These are phyloP conservation scores for Barbus barbus DNA, from an alignment of 2,113 vertebrate genomes.

Conservation along the genomic window DNA sequence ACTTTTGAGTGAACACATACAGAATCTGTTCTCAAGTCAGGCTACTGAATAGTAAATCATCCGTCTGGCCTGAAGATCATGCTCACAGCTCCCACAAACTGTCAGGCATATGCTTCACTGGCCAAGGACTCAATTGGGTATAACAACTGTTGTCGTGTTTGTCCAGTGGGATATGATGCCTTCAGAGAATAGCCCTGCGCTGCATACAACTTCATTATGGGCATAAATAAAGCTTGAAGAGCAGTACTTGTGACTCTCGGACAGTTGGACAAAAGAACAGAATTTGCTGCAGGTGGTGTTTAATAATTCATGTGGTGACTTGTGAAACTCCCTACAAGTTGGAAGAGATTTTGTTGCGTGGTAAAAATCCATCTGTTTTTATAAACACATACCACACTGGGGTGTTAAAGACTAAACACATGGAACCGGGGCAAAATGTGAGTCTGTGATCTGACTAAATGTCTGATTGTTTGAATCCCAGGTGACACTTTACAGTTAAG, in stretches of 20 bases:
- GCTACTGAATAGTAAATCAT: slow-evolving; percentile 32
- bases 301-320: slow-evolving; percentile 61
- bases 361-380: slow-evolving; percentile 49
- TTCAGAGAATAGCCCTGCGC: slow-evolving; percentile 32
- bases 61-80: slow-evolving; percentile 44
- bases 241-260: slow-evolving; percentile 40
- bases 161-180: slow-evolving; percentile 44
- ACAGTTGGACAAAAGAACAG: slow-evolving; percentile 56
- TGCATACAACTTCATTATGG: slow-evolving; percentile 45
- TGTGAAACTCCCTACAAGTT: slow-evolving; percentile 49
- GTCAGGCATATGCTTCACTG: slow-evolving; percentile 44
- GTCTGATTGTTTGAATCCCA: background rate
- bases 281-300: slow-evolving; percentile 61
- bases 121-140: slow-evolving; percentile 39
- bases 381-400: background rate
- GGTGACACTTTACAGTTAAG: background rate
- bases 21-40: slow-evolving; percentile 4
- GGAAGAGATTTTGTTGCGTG: slow-evolving; percentile 40
- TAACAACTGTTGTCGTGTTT: slow-evolving; percentile 52
- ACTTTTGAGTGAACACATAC: background rate
- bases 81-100: slow-evolving; percentile 36
- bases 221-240: slow-evolving; percentile 47
- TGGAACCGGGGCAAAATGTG: background rate
- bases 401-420: slow-evolving; percentile 36
- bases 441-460: background rate